A percentile compares a stretch with the other conserved stretches of the same genome.
Evolutionary conservation across 2,888 invertebrate genomes (phyloP).

Genomic region (Clusia tigrina): DNA sequence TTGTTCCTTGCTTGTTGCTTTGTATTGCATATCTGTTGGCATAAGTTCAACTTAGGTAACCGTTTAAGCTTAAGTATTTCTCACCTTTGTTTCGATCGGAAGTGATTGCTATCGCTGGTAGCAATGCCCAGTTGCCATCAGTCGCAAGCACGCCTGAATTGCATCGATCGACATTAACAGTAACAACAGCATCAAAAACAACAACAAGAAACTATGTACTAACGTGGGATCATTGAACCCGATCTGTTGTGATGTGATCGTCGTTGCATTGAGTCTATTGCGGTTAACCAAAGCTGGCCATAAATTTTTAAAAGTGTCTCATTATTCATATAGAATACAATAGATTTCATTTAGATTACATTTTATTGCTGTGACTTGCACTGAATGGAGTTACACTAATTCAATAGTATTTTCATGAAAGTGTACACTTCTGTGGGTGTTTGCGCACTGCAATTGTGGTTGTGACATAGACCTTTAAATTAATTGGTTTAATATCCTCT

Average conservation of each 20-base stretch:
- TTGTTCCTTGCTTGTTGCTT: neutral
- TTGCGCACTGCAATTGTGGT: too few species aligned
- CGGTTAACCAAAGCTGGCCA: conserved; percentile 62
- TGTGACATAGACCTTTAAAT: too few species aligned
- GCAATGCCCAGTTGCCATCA: conserved; percentile 1
- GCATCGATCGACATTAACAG: neutral
- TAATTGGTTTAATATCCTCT: too few species aligned
- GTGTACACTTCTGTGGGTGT: neutral
- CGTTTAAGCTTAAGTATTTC: conserved; percentile 29
- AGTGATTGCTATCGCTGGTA: conserved; percentile 25
- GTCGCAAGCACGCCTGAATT: neutral
- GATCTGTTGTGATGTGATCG: conserved; percentile 14
- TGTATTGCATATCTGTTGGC: conserved; percentile 5
- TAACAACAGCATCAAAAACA: conserved; percentile 9
- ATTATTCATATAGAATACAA: conserved; percentile 64
- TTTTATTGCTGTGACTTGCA: conserved; percentile 56
- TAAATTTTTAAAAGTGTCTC: conserved; percentile 64
- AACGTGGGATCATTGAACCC: conserved; percentile 51
- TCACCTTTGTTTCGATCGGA: conserved; percentile 50
- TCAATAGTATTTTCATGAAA: neutral
- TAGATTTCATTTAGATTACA: conserved; percentile 56
- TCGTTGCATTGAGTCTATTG: conserved; percentile 44
- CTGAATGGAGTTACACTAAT: conserved; percentile 33
- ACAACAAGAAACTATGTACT: neutral
- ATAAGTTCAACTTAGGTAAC: neutral